Evolutionary conservation across 2,888 invertebrate genomes (phyloP), one percentile per base, ranked within the genome.

Genomic region (Himalopsyche japonica): DNA sequence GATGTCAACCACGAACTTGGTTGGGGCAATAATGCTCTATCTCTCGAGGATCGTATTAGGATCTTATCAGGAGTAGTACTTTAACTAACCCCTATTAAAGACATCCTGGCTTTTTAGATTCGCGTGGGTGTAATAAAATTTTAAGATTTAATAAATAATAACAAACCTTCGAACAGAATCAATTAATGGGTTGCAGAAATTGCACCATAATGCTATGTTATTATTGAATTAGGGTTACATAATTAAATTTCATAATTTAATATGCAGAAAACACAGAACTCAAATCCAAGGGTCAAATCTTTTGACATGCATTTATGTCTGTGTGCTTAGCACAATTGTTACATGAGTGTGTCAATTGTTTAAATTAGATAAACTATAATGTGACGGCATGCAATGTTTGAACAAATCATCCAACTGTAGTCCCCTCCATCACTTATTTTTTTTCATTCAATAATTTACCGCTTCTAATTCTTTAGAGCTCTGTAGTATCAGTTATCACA

Each of bases 401-500:
- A 82, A 82, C 79, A 79, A 32, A 82, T 82, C 79, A 78, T 82
- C 78, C 77, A 82, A 82, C 70, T 5, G 27, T 15, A 6, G 27
- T 15, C 12, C 7, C 12, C 15, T 43, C 37, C 2, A 8, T 43
- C 20, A 7, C 27, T 8, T 12, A 15, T 27, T 2, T 27, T 70
- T 27, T 70, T 70, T 8, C 70, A 30, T 70, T 70, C 20, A 12
- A 15, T 70, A 27, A 27, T 27, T 70, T 27, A 27, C 12, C 15
- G 4, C 70, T 20, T 30, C 12, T 30, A 15, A 57, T 57, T 8
- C 8, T 70, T 27, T 70, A 10, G 10, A 1, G 30, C 12, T 15
- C 1, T 27, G 30, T 30, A 30, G 20, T 30, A 15, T 27, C 5
- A 70, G 27, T 30, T 12, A 15, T 27, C 24, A 10, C 3, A 43